These are phyloP conservation scores for Aplysina aerophoba DNA, from an alignment of 37 sponge, comb jelly and placozoan species.

Conservation along the genomic window DNA sequence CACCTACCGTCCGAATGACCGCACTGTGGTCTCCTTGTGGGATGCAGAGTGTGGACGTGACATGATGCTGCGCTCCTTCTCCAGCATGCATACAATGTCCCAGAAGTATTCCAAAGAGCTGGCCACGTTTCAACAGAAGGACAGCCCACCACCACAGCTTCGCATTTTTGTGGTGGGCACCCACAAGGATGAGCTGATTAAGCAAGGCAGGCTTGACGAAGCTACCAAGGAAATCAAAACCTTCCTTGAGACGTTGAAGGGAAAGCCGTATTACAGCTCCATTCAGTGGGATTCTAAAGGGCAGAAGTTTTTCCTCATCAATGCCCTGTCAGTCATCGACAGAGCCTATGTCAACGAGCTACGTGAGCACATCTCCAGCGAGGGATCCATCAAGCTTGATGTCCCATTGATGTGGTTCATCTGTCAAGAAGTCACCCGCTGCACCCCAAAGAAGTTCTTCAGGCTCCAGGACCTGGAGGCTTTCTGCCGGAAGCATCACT, in stretches of 20 bases:
- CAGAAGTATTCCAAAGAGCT: too few relatives aligned
- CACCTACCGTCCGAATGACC: too few relatives aligned
- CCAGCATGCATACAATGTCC: too few relatives aligned
- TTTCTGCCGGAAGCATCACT: neutral
- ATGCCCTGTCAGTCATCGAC: neutral
- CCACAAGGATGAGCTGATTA: neutral
- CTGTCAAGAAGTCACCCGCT: neutral
- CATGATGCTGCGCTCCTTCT: too few relatives aligned
- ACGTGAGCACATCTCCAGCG: neutral
- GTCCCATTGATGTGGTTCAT: conserved; percentile 21
- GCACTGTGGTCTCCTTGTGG: too few relatives aligned
- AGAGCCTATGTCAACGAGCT: neutral
- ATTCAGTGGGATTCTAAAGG: neutral
- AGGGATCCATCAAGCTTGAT: neutral
- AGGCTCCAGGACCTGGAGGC: neutral
- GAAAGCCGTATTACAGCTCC: neutral
- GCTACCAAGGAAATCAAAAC: neutral
- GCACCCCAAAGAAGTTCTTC: neutral
- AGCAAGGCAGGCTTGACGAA: neutral
- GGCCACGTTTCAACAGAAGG: too few relatives aligned
- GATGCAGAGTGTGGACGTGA: too few relatives aligned
- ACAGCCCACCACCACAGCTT: conserved; percentile 7
- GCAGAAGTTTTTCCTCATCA: too few relatives aligned
- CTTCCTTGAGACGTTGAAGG: neutral
- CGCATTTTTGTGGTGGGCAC: neutral